Percentiles rank a stretch among this genome's conserved stretches.
Conservation (phyloP, 2,888 invertebrate genomes). For the Folsomia candida region DNA sequence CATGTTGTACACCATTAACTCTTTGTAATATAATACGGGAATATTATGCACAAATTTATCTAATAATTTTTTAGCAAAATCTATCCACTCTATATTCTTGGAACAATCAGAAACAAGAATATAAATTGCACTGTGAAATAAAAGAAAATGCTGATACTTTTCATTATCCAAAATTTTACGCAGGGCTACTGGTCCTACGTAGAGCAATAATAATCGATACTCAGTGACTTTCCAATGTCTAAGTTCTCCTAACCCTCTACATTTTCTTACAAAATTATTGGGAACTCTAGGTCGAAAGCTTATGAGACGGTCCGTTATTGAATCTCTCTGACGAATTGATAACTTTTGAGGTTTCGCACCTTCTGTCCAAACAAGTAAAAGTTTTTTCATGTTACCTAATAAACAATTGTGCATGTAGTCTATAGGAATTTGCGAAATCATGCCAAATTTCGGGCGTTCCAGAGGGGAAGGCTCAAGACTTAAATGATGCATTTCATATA, state of each 20-base stretch:
- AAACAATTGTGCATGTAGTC: slow-evolving; percentile 17
- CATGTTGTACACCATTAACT: background rate
- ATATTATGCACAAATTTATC: background rate
- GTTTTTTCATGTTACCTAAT: slow-evolving; percentile 19
- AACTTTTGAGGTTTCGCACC: slow-evolving; percentile 1
- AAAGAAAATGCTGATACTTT: background rate
- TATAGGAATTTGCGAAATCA: slow-evolving; percentile 14
- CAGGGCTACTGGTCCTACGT: slow-evolving; percentile 14
- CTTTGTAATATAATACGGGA: background rate
- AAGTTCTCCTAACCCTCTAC: slow-evolving; percentile 10
- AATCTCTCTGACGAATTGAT: background rate
- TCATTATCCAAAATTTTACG: background rate
- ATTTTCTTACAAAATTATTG: slow-evolving; percentile 16
- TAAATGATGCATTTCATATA: slow-evolving; percentile 10
- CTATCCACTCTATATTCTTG: background rate
- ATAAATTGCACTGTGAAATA: background rate
- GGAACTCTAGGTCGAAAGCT: slow-evolving; percentile 1
- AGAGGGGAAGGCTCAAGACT: background rate
- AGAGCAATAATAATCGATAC: slow-evolving; percentile 24
- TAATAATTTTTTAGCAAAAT: background rate
- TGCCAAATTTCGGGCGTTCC: background rate
- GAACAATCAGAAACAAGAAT: background rate
- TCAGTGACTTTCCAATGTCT: slow-evolving; percentile 27
- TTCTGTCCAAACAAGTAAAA: slow-evolving; percentile 14
- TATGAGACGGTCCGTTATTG: background rate